Conservation (phyloP, 2,113 vertebrate species). For the Lethenteron reissneri region DNA sequence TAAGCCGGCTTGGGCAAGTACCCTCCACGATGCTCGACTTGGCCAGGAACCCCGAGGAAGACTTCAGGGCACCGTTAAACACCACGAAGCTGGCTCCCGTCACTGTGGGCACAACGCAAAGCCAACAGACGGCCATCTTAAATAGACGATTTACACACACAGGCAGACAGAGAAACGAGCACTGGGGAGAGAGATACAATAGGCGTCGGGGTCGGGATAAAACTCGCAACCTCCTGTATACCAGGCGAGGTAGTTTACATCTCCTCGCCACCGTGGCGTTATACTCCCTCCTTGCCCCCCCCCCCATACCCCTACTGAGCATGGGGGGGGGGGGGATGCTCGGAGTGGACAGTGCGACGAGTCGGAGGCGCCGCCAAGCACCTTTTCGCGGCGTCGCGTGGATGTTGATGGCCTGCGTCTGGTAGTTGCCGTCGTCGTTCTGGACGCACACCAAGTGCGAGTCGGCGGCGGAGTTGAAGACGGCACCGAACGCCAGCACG, state of each 20-base stretch:
- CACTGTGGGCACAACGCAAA: conserved; percentile 29
- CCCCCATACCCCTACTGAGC: neutral
- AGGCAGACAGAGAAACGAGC: neutral
- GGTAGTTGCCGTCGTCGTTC: conserved; percentile 93
- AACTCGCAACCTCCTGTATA: too few species aligned
- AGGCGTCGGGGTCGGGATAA: neutral
- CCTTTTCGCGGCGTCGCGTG: conserved; percentile 86
- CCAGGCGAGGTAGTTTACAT: too few species aligned
- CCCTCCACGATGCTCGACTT: conserved; percentile 99
- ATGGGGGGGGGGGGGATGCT: conserved; percentile 6
- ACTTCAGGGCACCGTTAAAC: conserved; percentile 88
- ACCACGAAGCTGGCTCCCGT: conserved; percentile 97
- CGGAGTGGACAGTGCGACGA: neutral
- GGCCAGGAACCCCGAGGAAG: conserved; percentile 75
- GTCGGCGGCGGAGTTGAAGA: conserved; percentile 81
- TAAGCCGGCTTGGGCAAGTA: conserved; percentile 17
- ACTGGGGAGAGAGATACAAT: neutral
- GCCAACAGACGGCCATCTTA: conserved; percentile 7
- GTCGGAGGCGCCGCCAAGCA: conserved; percentile 16
- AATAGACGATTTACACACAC: neutral
- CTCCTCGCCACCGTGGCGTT: too few species aligned
- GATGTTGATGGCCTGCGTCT: conserved; percentile 98
- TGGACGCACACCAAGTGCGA: conserved; percentile 92
- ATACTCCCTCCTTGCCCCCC: too few species aligned
- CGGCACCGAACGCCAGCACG: conserved; percentile 75